Conservation (phyloP, 2,113 vertebrate genomes). For the Leuciscus idus region DNA sequence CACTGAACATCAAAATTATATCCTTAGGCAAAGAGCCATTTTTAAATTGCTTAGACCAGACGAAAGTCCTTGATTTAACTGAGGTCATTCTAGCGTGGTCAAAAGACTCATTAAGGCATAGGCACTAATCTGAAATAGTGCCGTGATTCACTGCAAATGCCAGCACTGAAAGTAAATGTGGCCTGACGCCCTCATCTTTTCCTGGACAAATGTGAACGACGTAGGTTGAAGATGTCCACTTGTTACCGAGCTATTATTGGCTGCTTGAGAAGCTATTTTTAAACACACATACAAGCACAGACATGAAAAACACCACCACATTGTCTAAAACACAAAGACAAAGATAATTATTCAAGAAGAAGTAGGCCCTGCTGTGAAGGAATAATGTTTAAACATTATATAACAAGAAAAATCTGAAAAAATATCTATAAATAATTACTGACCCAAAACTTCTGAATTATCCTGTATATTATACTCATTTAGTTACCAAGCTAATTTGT, state of each 20-base stretch:
- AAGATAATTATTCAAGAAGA: not conserved
- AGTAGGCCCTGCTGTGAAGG: not conserved
- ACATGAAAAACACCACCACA: not conserved
- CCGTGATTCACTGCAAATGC: slow-evolving; percentile 58
- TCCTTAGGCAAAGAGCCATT: slow-evolving; percentile 26
- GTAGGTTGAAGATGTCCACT: slow-evolving; percentile 52
- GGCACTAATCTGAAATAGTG: slow-evolving; percentile 59
- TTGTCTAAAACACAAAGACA: not conserved
- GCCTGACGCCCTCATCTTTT: slow-evolving; percentile 43
- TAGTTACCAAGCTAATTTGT: not conserved
- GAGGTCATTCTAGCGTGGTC: slow-evolving; percentile 49
- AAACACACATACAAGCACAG: slow-evolving; percentile 54
- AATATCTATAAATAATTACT: not conserved
- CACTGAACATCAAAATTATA: not conserved
- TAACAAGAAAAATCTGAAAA: not conserved
- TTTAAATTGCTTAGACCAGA: not conserved
- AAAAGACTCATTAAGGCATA: slow-evolving; percentile 54
- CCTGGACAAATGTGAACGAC: slow-evolving; percentile 53
- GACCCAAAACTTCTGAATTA: no score
- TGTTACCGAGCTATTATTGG: slow-evolving; percentile 65
- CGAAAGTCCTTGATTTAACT: slow-evolving; percentile 31
- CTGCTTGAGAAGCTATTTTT: slow-evolving; percentile 50
- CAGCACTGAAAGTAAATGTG: slow-evolving; percentile 19
- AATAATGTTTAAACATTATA: not conserved
- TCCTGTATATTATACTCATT: not conserved